Percentiles rank a stretch among this genome's conserved stretches.
phyloP scores from a whole-genome alignment of 1,140 invertebrate genomes.

The Penaeus chinensis region DNA sequence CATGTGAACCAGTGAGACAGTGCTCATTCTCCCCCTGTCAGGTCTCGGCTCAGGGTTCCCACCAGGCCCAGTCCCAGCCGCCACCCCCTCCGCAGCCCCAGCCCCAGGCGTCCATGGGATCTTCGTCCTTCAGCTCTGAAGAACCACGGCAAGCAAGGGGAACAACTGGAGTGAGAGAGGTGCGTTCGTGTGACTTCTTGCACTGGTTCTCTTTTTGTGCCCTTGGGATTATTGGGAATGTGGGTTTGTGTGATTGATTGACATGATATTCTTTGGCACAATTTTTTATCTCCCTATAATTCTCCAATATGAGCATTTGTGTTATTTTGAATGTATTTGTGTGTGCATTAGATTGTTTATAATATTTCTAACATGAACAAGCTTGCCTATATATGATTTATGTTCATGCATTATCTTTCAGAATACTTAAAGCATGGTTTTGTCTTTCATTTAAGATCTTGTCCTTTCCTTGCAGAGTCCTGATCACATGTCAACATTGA shows the following conservation, averaged over 20 bases:
- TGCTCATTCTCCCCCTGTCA: too few species aligned
- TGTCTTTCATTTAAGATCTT: background rate
- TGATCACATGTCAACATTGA: slow-evolving; percentile 51
- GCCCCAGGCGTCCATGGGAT: slow-evolving; percentile 19
- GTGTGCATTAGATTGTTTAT: too few species aligned
- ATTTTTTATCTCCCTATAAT: too few species aligned
- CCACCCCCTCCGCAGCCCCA: slow-evolving; percentile 25
- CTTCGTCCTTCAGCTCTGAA: slow-evolving; percentile 21
- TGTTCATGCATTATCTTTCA: too few species aligned
- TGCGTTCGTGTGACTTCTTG: background rate
- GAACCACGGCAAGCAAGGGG: slow-evolving; percentile 24
- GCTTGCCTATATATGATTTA: too few species aligned
- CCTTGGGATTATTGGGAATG: background rate
- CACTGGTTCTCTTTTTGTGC: background rate
- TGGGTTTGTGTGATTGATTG: background rate
- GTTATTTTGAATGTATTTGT: too few species aligned
- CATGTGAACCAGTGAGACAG: too few species aligned
- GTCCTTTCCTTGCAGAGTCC: slow-evolving; percentile 41
- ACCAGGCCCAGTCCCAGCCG: slow-evolving; percentile 17
- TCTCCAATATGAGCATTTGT: too few species aligned
- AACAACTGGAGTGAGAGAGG: slow-evolving; percentile 24
- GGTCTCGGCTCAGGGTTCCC: background rate
- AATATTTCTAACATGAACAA: too few species aligned
- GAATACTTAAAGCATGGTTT: too few species aligned
- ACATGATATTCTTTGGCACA: too few species aligned